Evolutionary conservation across 1,140 invertebrate species (phyloP).

Genomic region (Drosophila sturtevanti): DNA sequence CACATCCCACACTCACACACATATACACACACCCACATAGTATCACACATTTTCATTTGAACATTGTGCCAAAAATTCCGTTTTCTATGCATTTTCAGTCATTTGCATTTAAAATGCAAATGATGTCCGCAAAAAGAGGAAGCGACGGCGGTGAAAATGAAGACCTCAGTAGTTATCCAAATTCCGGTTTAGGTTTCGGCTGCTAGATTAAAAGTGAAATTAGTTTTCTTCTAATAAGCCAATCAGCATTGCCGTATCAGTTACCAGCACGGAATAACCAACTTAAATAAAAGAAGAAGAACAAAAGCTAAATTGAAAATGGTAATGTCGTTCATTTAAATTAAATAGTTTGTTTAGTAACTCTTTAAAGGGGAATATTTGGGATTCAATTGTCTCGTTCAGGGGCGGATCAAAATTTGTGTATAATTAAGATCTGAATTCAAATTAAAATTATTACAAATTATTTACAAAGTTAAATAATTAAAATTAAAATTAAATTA

Average conservation of each 20-base stretch:
- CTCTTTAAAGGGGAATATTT: neutral
- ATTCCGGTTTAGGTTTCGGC: slow-evolving; percentile 40
- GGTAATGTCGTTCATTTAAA: too few relatives aligned
- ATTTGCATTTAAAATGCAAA: slow-evolving; percentile 72
- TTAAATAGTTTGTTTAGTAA: neutral
- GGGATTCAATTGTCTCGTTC: too few relatives aligned
- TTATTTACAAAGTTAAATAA: too few relatives aligned
- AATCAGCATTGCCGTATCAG: slow-evolving; percentile 45
- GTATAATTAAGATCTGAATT: too few relatives aligned
- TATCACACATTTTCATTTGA: slow-evolving; percentile 17
- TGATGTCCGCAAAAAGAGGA: slow-evolving; percentile 42
- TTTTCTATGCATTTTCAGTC: slow-evolving; percentile 59
- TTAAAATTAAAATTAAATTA: too few relatives aligned
- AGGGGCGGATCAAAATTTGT: too few relatives aligned
- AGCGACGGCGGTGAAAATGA: neutral
- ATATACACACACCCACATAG: slow-evolving; percentile 2
- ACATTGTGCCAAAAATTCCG: slow-evolving; percentile 62
- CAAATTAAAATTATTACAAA: too few relatives aligned
- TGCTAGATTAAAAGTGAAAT: slow-evolving; percentile 66
- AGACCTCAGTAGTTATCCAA: slow-evolving; percentile 29
- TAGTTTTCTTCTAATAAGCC: slow-evolving; percentile 66
- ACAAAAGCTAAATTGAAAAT: neutral
- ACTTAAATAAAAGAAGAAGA: neutral
- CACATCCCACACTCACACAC: neutral
- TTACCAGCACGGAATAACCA: slow-evolving; percentile 27